Conservation (phyloP, 2,888 invertebrate species). For the Drosophila conformis region DNA sequence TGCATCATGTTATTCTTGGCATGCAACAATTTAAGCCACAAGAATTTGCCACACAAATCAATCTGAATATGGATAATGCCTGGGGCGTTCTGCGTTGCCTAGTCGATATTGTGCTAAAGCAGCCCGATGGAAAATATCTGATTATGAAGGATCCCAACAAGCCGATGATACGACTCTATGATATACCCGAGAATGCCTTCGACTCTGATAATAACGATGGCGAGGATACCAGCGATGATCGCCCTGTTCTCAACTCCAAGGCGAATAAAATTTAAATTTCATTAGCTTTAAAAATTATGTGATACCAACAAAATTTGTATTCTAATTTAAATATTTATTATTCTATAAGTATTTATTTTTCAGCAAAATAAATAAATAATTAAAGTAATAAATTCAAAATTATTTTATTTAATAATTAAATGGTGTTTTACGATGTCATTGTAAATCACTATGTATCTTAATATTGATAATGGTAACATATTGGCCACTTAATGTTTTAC, state of each 20-base stretch:
- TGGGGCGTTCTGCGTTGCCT: conserved; percentile 99
- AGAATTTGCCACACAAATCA: conserved; percentile 99
- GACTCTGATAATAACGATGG: conserved; percentile 90
- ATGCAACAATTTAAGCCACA: conserved; percentile 99
- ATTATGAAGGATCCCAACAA: conserved; percentile 99
- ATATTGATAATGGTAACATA: background rate
- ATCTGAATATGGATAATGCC: conserved; percentile 99
- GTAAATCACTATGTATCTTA: background rate
- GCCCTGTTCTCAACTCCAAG: conserved; percentile 11
- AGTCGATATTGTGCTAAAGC: conserved; percentile 98
- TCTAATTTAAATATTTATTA: background rate
- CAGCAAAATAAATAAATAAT: background rate
- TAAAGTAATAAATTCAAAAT: background rate
- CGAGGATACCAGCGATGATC: conserved; percentile 69
- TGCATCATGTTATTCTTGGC: conserved; percentile 97
- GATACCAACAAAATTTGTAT: background rate
- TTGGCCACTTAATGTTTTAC: background rate
- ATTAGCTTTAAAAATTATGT: background rate
- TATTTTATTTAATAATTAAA: background rate
- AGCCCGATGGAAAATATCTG: conserved; percentile 97
- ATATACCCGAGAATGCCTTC: conserved; percentile 99
- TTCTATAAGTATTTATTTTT: background rate
- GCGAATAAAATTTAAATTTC: background rate
- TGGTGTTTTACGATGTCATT: background rate
- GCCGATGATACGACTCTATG: conserved; percentile 98